Evolutionary conservation across 2,888 invertebrate genomes (phyloP), one percentile per base, ranked within the genome.

Genomic region (Temnothorax rugatulus): DNA sequence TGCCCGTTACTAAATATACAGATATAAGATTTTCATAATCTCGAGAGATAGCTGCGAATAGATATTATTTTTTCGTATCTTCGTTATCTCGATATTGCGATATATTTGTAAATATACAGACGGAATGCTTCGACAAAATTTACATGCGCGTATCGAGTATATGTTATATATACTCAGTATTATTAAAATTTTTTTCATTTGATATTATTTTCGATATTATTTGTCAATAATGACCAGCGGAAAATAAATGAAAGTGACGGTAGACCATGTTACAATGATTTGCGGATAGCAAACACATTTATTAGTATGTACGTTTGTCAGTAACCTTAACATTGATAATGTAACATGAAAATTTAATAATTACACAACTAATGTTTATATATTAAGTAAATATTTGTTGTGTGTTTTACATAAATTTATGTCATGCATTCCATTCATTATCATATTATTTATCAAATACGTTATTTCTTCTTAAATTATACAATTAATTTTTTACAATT

Each of bases 21-120:
- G 13, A 76, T 76, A 76, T 25, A 61, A 74, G 61, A 18, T 11
- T 75, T 50, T 52, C 38, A 52, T 38, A 38, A 68, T 76, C 25
- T 41, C 52, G n/a, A 52, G 25, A 4, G 47, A 66, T 64, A 21
- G 47, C 25, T 50, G 15, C 9, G 11, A 21, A 52, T 13, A 66
- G 13, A 66, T 76, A 41, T 66, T 34, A 38, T 50, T 13, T 18
- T 38, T 21, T 8, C 8, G 13, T 66, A 21, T 15, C 52, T 75
- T 4, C 4, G 15, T 38, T 38, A 25, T 50, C n/a, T 34, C 21
- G 15, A 15, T 64, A 50, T 75, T 47, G 50, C 25, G 7, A 25
- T 75, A 59, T 15, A 21, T 47, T 66, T 50, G 34, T 25, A 25
- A 68, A 68, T 68, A 76, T 66, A 66, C 15, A 50, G 18, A 13